phyloP scores from a whole-genome alignment of 1,140 invertebrate species.

The Pentalonia nigronervosa region DNA sequence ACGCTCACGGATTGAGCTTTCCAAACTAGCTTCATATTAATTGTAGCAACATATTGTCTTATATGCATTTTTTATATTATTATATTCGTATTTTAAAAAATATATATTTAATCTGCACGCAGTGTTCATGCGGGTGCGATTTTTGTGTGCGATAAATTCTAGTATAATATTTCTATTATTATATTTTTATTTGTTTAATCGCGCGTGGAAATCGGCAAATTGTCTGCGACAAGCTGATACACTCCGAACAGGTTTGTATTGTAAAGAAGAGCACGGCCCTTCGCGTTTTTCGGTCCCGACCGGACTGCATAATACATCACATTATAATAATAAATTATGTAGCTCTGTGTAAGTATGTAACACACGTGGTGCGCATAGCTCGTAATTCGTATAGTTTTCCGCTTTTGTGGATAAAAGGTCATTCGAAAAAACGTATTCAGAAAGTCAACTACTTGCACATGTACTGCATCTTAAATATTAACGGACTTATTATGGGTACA shows the following conservation, averaged over 20 bases:
- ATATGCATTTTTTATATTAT: background rate
- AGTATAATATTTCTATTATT: background rate
- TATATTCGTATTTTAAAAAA: background rate
- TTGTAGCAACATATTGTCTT: background rate
- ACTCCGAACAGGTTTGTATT: background rate
- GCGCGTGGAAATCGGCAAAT: background rate
- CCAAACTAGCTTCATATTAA: too few relatives aligned
- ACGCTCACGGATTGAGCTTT: too few relatives aligned
- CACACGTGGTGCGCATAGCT: background rate
- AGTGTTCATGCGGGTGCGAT: background rate
- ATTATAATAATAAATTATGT: background rate
- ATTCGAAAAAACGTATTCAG: background rate
- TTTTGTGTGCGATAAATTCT: background rate
- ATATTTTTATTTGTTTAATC: background rate
- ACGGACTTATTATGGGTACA: background rate
- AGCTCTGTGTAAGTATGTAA: background rate
- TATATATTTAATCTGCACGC: background rate
- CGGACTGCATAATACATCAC: background rate
- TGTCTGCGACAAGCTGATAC: background rate
- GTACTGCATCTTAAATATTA: background rate
- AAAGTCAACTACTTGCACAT: background rate
- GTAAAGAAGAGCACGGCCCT: background rate
- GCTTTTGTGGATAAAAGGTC: background rate
- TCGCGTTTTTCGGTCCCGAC: background rate
- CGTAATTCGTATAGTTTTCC: background rate